phyloP scores from a whole-genome alignment of 2,797 vertebrate species.

The Adelosebastes latens region DNA sequence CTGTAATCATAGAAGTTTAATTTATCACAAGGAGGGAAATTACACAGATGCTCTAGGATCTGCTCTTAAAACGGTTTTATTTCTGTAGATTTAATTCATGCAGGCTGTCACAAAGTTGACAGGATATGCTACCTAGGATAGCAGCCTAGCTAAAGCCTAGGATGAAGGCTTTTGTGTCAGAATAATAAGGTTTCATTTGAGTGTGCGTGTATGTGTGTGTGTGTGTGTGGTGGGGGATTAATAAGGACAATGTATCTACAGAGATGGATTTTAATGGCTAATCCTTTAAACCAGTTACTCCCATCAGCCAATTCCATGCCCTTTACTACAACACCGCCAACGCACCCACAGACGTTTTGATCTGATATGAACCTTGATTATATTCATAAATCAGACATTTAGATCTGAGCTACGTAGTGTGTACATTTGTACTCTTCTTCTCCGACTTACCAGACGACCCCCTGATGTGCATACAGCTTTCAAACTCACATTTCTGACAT shows the following conservation, averaged over 20 bases:
- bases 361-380: background rate
- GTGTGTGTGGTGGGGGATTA: slow-evolving; percentile 30
- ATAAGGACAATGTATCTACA: slow-evolving; percentile 57
- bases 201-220: background rate
- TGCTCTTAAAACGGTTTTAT: background rate
- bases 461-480: background rate
- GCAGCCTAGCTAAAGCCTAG: too few species aligned
- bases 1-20: slow-evolving; percentile 37
- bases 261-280: slow-evolving; percentile 58
- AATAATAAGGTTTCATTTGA: slow-evolving; percentile 58
- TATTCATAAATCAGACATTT: background rate
- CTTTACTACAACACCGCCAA: background rate
- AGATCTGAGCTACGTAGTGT: background rate
- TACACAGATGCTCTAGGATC: background rate
- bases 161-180: slow-evolving; percentile 33
- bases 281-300: slow-evolving; percentile 73
- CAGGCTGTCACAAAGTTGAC: background rate
- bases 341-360: slow-evolving; percentile 15
- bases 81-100: background rate
- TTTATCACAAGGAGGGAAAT: slow-evolving; percentile 12
- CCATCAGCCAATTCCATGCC: slow-evolving; percentile 46
- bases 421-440: background rate
- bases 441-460: background rate
- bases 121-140: background rate
- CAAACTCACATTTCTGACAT: background rate